Evolutionary conservation across 2,113 vertebrate species (phyloP).

Genomic region (Pseudonaja textilis): DNA sequence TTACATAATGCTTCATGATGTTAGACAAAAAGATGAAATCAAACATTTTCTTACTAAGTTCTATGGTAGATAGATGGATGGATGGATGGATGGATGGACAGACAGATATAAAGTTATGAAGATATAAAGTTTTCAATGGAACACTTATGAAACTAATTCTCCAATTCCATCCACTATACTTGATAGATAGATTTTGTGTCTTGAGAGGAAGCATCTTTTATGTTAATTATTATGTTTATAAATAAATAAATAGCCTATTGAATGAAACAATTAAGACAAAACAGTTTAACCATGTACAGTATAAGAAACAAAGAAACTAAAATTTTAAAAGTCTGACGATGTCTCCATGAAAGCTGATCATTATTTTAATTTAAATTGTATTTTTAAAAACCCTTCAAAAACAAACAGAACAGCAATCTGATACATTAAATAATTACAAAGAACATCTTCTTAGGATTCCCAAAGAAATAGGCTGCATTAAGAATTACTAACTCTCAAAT

Average conservation of each 20-base stretch:
- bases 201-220: neutral
- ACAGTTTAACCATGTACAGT: neutral
- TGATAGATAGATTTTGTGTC: neutral
- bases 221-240: neutral
- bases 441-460: neutral
- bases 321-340: neutral
- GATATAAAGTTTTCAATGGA: constrained; percentile 80
- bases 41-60: constrained; percentile 98
- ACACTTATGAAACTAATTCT: neutral
- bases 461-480: too few relatives aligned
- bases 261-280: neutral
- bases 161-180: neutral
- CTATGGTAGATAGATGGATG: constrained; percentile 70
- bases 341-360: neutral
- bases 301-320: neutral
- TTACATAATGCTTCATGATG: constrained; percentile 96
- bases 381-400: neutral
- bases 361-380: neutral
- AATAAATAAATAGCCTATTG: neutral
- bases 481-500: neutral
- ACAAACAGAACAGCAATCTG: neutral
- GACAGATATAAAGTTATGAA: neutral
- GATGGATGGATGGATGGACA: too few relatives aligned
- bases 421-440: neutral
- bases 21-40: constrained; percentile 95